These are phyloP conservation scores for Carpatolechia fugitivella DNA, from an alignment of 2,888 invertebrate genomes.

Conservation along the genomic window DNA sequence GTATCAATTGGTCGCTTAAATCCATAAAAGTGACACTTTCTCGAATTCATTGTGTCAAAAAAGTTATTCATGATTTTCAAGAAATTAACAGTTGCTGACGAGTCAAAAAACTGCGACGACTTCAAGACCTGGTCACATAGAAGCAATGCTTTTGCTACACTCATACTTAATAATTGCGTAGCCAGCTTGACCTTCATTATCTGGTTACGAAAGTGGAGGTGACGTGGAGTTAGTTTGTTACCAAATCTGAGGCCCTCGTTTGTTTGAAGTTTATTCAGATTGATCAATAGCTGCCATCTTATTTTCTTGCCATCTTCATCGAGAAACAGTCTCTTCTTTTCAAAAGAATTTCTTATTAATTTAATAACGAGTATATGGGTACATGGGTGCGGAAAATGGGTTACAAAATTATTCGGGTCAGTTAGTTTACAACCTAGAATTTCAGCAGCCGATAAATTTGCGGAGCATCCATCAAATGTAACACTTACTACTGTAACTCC, in stretches of 20 bases:
- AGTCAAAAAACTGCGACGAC: not conserved
- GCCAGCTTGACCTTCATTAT: constrained; percentile 17
- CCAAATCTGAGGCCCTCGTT: not conserved
- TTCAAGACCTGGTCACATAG: not conserved
- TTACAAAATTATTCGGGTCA: constrained; percentile 19
- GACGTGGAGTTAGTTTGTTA: not conserved
- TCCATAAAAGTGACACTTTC: constrained; percentile 10
- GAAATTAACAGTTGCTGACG: not conserved
- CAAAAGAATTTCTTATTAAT: constrained; percentile 27
- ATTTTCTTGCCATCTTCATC: not conserved
- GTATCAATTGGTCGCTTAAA: not conserved
- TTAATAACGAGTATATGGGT: constrained; percentile 27
- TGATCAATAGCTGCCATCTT: constrained; percentile 20
- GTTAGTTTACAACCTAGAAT: constrained; percentile 26
- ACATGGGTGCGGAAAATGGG: constrained; percentile 29
- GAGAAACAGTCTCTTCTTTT: constrained; percentile 13
- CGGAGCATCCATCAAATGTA: constrained; percentile 29
- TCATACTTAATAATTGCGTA: constrained; percentile 16
- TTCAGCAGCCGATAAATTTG: constrained; percentile 26
- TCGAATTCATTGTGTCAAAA: constrained; percentile 15
- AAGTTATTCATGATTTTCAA: constrained; percentile 10
- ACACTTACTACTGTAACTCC: constrained; percentile 25
- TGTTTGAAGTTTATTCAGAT: constrained; percentile 11
- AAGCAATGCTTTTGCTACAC: constrained; percentile 14
- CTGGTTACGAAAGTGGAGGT: not conserved